Percentiles rank a stretch among this genome's conserved stretches.
Evolutionary conservation across 2,113 vertebrate genomes (phyloP).

Genomic region (Macheiramphus alcinus): DNA sequence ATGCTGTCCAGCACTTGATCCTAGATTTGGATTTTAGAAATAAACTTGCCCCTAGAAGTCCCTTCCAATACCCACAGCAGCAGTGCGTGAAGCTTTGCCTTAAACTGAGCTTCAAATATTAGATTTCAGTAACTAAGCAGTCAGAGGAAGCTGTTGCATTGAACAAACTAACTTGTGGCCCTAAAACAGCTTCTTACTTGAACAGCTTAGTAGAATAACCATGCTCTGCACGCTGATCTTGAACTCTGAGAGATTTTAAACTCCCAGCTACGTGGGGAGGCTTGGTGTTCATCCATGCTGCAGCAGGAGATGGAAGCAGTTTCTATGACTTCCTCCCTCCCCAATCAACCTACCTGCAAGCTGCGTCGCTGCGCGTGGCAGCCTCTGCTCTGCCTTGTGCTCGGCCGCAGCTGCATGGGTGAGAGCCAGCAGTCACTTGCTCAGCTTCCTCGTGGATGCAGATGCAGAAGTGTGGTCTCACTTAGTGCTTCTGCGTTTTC

Average conservation of each 20-base stretch:
- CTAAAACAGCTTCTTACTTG: background rate
- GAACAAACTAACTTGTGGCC: background rate
- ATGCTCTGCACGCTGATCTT: background rate
- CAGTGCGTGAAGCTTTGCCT: background rate
- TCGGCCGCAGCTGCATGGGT: background rate
- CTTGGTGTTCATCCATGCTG: background rate
- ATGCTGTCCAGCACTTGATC: background rate
- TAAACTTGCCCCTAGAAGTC: background rate
- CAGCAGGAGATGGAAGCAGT: background rate
- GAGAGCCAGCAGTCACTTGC: accelerated
- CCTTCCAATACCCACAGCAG: background rate
- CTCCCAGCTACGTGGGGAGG: background rate
- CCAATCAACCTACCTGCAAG: background rate
- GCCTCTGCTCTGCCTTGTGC: background rate
- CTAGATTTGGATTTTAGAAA: background rate
- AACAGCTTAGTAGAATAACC: background rate
- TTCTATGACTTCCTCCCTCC: background rate
- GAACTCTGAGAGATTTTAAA: background rate
- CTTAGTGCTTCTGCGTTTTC: background rate
- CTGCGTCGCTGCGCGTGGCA: accelerated
- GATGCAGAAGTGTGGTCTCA: background rate
- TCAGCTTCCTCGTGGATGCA: background rate
- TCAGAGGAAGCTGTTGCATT: background rate
- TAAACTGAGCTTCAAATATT: background rate
- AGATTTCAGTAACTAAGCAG: background rate